These are phyloP conservation scores for Ceratoteleas bidentatus DNA, from an alignment of 1,140 invertebrate species.

Conservation along the genomic window DNA sequence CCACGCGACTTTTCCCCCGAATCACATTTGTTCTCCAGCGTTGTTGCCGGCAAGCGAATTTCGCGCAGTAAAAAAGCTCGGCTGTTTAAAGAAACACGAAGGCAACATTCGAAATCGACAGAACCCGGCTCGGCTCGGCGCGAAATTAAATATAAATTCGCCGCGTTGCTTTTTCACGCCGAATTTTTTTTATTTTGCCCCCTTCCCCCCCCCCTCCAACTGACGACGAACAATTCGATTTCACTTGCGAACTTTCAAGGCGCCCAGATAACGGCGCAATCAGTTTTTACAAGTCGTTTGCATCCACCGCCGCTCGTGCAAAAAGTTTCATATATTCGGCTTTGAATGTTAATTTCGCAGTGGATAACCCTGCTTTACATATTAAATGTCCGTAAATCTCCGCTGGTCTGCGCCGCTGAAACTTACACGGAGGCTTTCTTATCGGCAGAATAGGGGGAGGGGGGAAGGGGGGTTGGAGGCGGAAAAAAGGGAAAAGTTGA, in stretches of 20 bases:
- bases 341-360: slow-evolving; percentile 62
- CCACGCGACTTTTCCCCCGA: no score
- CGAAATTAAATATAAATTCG: slow-evolving; percentile 51
- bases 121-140: slow-evolving; percentile 3
- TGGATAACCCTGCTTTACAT: slow-evolving; percentile 61
- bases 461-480: no score
- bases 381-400: slow-evolving; percentile 60
- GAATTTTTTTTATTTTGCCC: background rate
- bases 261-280: slow-evolving; percentile 51
- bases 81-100: slow-evolving; percentile 12
- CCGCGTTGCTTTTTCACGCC: slow-evolving; percentile 19
- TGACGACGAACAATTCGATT: slow-evolving; percentile 40
- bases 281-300: slow-evolving; percentile 59
- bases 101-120: slow-evolving; percentile 4
- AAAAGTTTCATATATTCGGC: slow-evolving; percentile 62
- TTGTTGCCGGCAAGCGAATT: background rate
- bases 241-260: slow-evolving; percentile 40
- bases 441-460: no score
- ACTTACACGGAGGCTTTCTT: slow-evolving; percentile 46
- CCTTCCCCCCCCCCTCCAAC: background rate
- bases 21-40: no score
- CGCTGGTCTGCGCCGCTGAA: slow-evolving; percentile 42
- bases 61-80: background rate
- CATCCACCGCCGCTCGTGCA: slow-evolving; percentile 37
- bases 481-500: slow-evolving; percentile 14